Percentiles rank a stretch among this genome's conserved stretches.
Conservation (phyloP, 2,888 invertebrate species). For the Meloe dianella region DNA sequence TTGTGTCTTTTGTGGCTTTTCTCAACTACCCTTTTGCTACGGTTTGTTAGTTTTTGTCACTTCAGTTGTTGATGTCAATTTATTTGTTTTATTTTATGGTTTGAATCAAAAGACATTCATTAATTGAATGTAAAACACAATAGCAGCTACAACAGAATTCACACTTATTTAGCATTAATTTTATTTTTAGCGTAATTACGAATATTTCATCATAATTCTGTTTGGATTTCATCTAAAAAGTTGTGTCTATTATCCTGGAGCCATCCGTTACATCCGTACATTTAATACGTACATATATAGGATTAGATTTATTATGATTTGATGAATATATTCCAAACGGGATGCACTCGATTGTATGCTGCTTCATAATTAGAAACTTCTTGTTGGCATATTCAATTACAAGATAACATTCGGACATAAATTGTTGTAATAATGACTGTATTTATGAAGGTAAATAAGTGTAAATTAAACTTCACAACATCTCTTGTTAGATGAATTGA, state of each 20-base stretch:
- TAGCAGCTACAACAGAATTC: no score
- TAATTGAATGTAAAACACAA: no score
- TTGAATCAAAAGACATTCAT: no score
- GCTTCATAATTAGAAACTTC: conserved; percentile 3
- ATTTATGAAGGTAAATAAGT: neutral
- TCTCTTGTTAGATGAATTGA: neutral
- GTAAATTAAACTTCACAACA: neutral
- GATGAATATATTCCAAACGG: neutral
- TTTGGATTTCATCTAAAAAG: no score
- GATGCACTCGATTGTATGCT: neutral
- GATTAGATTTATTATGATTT: neutral
- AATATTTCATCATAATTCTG: neutral
- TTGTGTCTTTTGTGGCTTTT: neutral
- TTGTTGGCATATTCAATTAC: neutral
- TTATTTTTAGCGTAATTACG: no score
- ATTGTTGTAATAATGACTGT: neutral
- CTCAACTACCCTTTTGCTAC: no score
- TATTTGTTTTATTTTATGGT: no score
- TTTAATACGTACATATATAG: neutral
- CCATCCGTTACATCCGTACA: neutral
- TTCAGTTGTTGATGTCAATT: no score
- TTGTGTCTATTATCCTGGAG: neutral
- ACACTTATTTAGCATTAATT: no score
- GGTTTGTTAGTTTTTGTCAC: neutral
- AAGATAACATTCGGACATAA: neutral